Evolutionary conservation across 2,888 invertebrate genomes (phyloP), one percentile per base, ranked within the genome.

Genomic region (Hypercompe scribonia): DNA sequence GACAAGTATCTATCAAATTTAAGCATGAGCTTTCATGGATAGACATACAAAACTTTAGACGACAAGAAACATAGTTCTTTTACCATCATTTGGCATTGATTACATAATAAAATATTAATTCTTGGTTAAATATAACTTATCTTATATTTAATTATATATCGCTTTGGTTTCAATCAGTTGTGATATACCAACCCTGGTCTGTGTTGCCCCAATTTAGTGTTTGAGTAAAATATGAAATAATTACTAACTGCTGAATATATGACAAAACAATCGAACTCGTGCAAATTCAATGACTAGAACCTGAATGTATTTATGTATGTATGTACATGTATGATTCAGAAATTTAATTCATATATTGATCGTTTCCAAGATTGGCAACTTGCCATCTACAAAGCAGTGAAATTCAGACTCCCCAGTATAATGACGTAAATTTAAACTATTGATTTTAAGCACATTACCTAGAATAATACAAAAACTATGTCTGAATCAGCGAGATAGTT

Each of bases 281-380:
- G 11, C 33, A 70, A 70, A 34, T 36, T 39, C 7, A 65, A 71
- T 21, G 34, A 42, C 28, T 68, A 69, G 66, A 68, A 73, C 54
- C 65, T 54, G 31, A 74, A 75, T 76, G n/a, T n/a, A n/a, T n/a
- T n/a, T n/a, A n/a, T n/a, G n/a, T n/a, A n/a, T n/a, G n/a, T n/a
- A n/a, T n/a, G n/a, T n/a, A 81, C 78, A 76, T 65, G 65, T 75
- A 78, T 76, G 74, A 82, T 76, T 80, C 75, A 70, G 72, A 65
- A 71, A 71, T 78, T 82, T 82, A 82, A 83, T 82, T 83, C 76
- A 75, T 82, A 75, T 78, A 84, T 84, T 77, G 76, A 71, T 84
- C 68, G 81, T 67, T 76, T 82, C 77, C 74, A 74, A 77, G 65
- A 65, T 72, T 82, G 84, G 84, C 83, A 74, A 54, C 54, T 31